A percentile compares a stretch with the other conserved stretches of the same genome.
phyloP scores from a whole-genome alignment of 2,797 vertebrate species.

The Lophius americanus region DNA sequence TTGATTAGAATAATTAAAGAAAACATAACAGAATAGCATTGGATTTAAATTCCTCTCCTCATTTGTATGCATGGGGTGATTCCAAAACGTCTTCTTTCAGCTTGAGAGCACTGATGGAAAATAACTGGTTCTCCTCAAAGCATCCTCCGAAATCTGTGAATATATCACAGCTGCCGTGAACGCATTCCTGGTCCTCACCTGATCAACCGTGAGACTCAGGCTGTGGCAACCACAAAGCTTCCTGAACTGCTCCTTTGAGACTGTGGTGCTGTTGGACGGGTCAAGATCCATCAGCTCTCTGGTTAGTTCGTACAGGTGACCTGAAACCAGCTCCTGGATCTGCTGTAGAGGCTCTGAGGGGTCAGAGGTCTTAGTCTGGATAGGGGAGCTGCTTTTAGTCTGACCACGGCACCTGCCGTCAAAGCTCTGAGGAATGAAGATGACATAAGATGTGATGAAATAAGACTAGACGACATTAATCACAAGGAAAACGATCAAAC shows the following conservation, averaged over 20 bases:
- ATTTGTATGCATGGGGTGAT: conserved; percentile 43
- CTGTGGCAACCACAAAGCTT: conserved; percentile 68
- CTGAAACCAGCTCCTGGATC: no score
- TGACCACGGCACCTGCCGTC: conserved; percentile 17
- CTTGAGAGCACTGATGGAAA: conserved; percentile 45
- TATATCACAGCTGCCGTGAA: neutral
- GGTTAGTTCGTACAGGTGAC: conserved; percentile 9
- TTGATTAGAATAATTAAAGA: conserved; percentile 71
- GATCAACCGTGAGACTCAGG: conserved; percentile 77
- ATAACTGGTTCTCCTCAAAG: conserved; percentile 20
- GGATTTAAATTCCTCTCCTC: conserved; percentile 29
- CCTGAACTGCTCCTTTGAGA: conserved; percentile 77
- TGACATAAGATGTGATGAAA: no score
- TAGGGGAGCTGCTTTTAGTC: conserved; percentile 53
- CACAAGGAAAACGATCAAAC: no score
- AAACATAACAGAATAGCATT: conserved; percentile 51
- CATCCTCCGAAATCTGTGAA: conserved; percentile 19
- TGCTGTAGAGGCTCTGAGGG: conserved; percentile 45
- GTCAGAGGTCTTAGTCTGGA: conserved; percentile 37
- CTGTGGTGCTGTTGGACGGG: conserved; percentile 46
- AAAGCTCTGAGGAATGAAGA: no score
- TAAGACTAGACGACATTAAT: no score
- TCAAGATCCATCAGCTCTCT: conserved; percentile 66
- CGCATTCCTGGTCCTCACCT: conserved; percentile 63
- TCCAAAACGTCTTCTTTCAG: conserved; percentile 46